These are phyloP conservation scores for Camptogramma bilineatum DNA, from an alignment of 2,888 invertebrate genomes.

Conservation along the genomic window DNA sequence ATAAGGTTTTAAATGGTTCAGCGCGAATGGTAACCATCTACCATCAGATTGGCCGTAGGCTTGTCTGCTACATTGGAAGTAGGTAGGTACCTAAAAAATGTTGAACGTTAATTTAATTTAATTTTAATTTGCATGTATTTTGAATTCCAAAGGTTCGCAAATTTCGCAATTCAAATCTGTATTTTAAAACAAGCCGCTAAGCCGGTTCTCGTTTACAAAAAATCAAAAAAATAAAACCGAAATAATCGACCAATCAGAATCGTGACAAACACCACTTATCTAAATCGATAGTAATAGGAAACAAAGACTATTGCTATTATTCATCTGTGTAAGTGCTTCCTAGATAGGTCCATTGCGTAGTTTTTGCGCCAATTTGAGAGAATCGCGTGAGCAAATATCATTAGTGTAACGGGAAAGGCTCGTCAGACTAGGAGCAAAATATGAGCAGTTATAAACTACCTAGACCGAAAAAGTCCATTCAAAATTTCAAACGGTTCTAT, in stretches of 20 bases:
- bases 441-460: neutral
- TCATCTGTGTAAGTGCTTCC: conserved; percentile 12
- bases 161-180: neutral
- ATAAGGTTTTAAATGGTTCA: too few relatives aligned
- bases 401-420: conserved; percentile 15
- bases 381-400: conserved; percentile 18
- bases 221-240: neutral
- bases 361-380: conserved; percentile 18
- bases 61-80: too few relatives aligned
- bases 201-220: neutral
- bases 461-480: too few relatives aligned
- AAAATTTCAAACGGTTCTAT: too few relatives aligned
- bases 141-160: neutral
- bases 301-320: conserved; percentile 9
- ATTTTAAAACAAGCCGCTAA: neutral
- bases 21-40: too few relatives aligned
- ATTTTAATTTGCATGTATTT: too few relatives aligned
- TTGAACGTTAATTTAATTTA: too few relatives aligned
- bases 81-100: too few relatives aligned
- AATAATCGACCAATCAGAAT: conserved; percentile 10
- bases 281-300: conserved; percentile 22
- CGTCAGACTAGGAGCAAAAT: neutral
- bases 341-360: conserved; percentile 7
- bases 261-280: conserved; percentile 19
- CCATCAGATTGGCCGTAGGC: too few relatives aligned